These are phyloP conservation scores for Mesoligia furuncula DNA, from an alignment of 2,888 invertebrate species.

Conservation along the genomic window DNA sequence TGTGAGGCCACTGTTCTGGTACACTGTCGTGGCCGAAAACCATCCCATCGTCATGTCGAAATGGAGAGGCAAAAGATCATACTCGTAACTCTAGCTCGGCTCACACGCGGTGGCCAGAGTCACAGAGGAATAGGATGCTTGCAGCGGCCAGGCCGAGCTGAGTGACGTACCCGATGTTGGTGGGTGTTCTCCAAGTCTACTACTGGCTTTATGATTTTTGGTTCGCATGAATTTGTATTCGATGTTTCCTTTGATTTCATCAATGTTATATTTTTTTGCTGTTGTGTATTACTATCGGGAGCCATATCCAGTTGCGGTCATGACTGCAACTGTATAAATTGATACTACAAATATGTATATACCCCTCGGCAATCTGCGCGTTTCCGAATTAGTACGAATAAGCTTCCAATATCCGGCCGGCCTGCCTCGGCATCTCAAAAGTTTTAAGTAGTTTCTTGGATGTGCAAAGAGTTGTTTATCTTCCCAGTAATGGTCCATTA, in stretches of 20 bases:
- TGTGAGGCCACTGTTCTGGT: background rate
- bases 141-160: background rate
- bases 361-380: background rate
- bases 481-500: background rate
- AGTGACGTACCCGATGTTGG: background rate
- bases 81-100: background rate
- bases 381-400: background rate
- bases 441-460: background rate
- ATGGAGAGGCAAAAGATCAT: background rate
- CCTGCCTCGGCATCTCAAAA: background rate
- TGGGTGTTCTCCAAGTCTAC: background rate
- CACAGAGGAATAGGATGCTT: background rate
- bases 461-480: background rate
- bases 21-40: background rate
- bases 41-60: background rate
- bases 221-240: background rate
- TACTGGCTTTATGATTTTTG: background rate
- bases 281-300: background rate
- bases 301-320: background rate
- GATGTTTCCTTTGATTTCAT: background rate
- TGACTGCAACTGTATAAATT: background rate
- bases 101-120: background rate
- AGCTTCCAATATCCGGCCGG: no score
- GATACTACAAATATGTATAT: background rate
- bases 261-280: no score